A percentile compares a stretch with the other conserved stretches of the same genome.
These are phyloP conservation scores for Alentia gelatinosa DNA, from an alignment of 2,888 invertebrate species.

Conservation along the genomic window DNA sequence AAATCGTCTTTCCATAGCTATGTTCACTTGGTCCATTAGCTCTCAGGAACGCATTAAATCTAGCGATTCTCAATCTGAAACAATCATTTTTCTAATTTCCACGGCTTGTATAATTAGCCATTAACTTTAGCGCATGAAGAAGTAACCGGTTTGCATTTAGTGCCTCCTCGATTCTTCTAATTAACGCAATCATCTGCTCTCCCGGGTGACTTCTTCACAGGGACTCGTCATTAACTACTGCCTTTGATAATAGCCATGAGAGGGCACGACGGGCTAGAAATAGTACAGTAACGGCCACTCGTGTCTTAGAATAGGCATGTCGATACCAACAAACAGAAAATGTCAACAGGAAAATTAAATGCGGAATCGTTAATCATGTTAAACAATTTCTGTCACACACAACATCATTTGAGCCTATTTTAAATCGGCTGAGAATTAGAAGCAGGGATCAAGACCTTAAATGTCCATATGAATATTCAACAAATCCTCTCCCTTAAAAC, in stretches of 20 bases:
- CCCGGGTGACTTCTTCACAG: neutral
- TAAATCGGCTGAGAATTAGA: too few relatives aligned
- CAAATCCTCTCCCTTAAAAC: too few relatives aligned
- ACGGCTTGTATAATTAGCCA: neutral
- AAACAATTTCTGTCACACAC: neutral
- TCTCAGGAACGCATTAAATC: too few relatives aligned
- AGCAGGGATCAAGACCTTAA: too few relatives aligned
- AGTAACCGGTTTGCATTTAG: neutral
- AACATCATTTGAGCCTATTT: too few relatives aligned
- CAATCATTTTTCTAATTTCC: neutral
- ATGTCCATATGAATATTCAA: too few relatives aligned
- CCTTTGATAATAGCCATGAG: neutral
- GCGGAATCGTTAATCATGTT: neutral
- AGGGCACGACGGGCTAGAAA: too few relatives aligned
- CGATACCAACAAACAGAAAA: slow-evolving; percentile 8
- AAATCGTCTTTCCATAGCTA: too few relatives aligned
- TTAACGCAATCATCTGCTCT: neutral
- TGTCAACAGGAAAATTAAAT: too few relatives aligned
- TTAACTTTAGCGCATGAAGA: neutral
- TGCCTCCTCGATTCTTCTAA: neutral
- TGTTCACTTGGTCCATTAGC: too few relatives aligned
- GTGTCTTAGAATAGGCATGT: neutral
- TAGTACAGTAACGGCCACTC: neutral
- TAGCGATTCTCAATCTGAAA: too few relatives aligned
- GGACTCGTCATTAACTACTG: neutral